These are phyloP conservation scores for Drosophila subobscura DNA, from an alignment of 1,140 invertebrate species.

Conservation along the genomic window DNA sequence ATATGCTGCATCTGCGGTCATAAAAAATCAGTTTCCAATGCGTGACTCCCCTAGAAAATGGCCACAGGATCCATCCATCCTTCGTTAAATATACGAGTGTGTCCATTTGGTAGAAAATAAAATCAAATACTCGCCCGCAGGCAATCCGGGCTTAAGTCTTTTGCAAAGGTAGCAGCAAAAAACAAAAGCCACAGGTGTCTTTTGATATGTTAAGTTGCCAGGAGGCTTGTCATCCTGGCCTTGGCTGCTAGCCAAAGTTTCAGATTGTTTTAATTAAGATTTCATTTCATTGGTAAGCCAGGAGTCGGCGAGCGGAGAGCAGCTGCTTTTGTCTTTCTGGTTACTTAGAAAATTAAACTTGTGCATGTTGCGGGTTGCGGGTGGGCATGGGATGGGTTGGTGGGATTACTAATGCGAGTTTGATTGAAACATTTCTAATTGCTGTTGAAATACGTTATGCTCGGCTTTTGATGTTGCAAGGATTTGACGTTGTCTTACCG, in stretches of 20 bases:
- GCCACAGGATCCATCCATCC: not conserved
- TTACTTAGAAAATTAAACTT: conserved; percentile 63
- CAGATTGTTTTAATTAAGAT: conserved; percentile 57
- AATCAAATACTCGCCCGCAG: conserved; percentile 41
- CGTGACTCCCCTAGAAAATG: conserved; percentile 33
- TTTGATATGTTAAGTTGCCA: conserved; percentile 58
- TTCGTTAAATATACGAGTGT: conserved; percentile 41
- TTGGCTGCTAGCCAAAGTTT: conserved; percentile 34
- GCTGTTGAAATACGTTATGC: conserved; percentile 6
- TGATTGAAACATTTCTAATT: conserved; percentile 61
- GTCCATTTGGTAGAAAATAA: conserved; percentile 50
- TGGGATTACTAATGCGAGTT: conserved; percentile 35
- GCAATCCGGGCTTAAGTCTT: conserved; percentile 35
- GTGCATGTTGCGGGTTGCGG: no score
- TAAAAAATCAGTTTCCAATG: conserved; percentile 45
- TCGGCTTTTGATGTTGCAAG: conserved; percentile 44
- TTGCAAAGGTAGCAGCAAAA: not conserved
- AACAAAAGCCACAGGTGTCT: conserved; percentile 49
- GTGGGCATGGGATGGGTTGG: no score
- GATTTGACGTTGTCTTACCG: conserved; percentile 87
- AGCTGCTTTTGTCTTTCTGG: conserved; percentile 17
- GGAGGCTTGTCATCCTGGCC: conserved; percentile 22
- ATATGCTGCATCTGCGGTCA: conserved; percentile 61
- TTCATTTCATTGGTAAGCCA: conserved; percentile 27
- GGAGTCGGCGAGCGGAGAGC: conserved; percentile 27